Evolutionary conservation across 2,888 invertebrate genomes (phyloP).

Genomic region (Tetragonisca angustula): DNA sequence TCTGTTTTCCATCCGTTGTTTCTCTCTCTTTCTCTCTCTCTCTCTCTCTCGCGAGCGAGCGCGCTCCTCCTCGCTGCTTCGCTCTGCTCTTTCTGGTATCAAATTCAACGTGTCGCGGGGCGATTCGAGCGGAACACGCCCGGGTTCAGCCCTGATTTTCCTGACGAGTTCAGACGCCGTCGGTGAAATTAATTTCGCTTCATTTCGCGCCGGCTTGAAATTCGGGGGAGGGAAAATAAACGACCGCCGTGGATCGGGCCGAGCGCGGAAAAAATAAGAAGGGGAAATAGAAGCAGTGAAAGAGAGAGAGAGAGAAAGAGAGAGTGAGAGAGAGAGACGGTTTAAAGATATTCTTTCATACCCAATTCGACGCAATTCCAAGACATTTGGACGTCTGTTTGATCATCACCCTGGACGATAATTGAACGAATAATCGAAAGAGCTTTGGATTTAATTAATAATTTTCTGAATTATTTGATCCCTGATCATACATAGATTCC

Average conservation of each 20-base stretch:
- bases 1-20: neutral
- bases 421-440: neutral
- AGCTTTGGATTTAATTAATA: neutral
- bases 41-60: neutral
- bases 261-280: neutral
- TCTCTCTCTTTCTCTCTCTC: neutral
- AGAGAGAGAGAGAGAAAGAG: too few relatives aligned
- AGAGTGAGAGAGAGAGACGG: too few relatives aligned
- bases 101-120: constrained; percentile 63
- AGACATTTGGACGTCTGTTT: neutral
- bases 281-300: neutral
- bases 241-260: constrained; percentile 16
- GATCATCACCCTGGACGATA: neutral
- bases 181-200: constrained; percentile 72
- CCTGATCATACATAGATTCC: too few relatives aligned
- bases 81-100: constrained; percentile 50
- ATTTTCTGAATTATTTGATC: neutral
- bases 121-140: constrained; percentile 57
- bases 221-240: constrained; percentile 59
- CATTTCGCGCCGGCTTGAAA: constrained; percentile 63
- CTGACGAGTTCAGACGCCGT: constrained; percentile 71
- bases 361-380: too few relatives aligned
- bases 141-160: constrained; percentile 62
- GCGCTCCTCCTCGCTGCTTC: neutral
- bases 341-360: too few relatives aligned